These are phyloP conservation scores for Anhinga anhinga DNA, from an alignment of 2,113 vertebrate genomes.

Conservation along the genomic window DNA sequence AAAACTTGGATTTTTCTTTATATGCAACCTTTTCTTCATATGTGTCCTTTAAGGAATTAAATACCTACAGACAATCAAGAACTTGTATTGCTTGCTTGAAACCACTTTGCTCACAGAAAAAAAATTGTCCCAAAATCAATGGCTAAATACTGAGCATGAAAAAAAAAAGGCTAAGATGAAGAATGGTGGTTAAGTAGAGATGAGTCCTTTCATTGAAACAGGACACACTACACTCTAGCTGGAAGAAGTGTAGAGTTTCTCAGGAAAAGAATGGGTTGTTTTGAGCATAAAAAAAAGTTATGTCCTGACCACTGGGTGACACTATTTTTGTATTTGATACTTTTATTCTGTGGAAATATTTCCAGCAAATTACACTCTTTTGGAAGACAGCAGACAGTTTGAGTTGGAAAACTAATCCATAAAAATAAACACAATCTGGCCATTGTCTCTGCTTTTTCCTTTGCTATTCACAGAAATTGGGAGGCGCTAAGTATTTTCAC, in stretches of 20 bases:
- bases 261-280: background rate
- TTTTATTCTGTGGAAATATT: background rate
- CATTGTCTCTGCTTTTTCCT: background rate
- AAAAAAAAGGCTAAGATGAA: background rate
- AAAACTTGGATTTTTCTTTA: background rate
- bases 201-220: background rate
- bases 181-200: background rate
- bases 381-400: background rate
- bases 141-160: background rate
- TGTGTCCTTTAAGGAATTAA: background rate
- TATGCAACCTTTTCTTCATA: background rate
- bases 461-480: background rate
- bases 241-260: background rate
- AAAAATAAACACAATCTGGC: slow-evolving; percentile 23
- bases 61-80: background rate
- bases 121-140: background rate
- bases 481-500: background rate
- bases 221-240: background rate
- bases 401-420: slow-evolving; percentile 3
- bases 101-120: background rate
- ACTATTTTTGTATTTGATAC: slow-evolving; percentile 12
- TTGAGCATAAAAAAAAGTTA: background rate
- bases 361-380: background rate
- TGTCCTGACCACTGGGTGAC: background rate
- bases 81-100: background rate